Conservation (phyloP, 2,797 vertebrate genomes). For the Limnodromus scolopaceus region DNA sequence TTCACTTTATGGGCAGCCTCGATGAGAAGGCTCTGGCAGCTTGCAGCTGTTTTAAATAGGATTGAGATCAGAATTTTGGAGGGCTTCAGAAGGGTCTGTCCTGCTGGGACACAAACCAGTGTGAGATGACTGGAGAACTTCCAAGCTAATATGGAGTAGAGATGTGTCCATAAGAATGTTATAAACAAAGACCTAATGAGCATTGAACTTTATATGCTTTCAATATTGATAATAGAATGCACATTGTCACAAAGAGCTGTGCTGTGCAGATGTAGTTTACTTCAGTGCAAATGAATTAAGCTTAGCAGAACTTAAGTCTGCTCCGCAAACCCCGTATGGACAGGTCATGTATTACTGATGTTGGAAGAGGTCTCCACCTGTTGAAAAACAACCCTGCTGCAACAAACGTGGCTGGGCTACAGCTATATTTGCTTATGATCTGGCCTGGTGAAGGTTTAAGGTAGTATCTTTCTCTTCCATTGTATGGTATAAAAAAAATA, state of each 20-base stretch:
- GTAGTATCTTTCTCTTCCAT: not conserved
- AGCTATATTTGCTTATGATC: not conserved
- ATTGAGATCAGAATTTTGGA: slow-evolving; percentile 30
- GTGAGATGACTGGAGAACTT: slow-evolving; percentile 10
- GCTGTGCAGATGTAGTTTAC: not conserved
- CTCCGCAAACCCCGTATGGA: not conserved
- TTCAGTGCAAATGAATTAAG: not conserved
- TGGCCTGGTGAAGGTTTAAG: not conserved
- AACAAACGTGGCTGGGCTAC: not conserved
- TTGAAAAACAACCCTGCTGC: not conserved
- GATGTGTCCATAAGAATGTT: slow-evolving; percentile 4
- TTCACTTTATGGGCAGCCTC: not conserved
- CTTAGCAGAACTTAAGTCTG: not conserved
- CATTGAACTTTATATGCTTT: slow-evolving; percentile 11
- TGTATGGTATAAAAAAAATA: not conserved
- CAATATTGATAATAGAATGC: slow-evolving; percentile 7
- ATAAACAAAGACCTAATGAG: slow-evolving; percentile 14
- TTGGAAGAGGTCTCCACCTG: not conserved
- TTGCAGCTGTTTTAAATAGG: slow-evolving; percentile 14
- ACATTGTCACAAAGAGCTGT: not conserved
- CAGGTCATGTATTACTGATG: not conserved
- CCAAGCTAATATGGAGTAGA: not conserved
- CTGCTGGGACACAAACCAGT: slow-evolving; percentile 4
- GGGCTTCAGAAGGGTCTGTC: slow-evolving; percentile 10
- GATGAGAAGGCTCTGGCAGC: slow-evolving; percentile 14